Conservation (phyloP, 2,797 vertebrate species). For the Sebastes cheni region DNA sequence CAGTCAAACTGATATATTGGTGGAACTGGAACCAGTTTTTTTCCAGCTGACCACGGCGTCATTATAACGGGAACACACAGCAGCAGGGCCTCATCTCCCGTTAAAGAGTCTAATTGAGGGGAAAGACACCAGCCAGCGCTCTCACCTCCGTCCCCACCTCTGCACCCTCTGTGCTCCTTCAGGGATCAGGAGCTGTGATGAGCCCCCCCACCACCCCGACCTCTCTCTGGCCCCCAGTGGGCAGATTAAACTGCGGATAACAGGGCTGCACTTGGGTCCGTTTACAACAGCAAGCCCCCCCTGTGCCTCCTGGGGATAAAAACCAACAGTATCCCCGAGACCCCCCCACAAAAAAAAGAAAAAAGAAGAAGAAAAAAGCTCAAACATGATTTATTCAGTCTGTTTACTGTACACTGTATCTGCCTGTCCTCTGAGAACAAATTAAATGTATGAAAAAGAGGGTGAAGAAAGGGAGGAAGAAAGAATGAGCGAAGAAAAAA, state of each 20-base stretch:
- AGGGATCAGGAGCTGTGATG: slow-evolving; percentile 41
- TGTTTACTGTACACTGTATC: slow-evolving; percentile 80
- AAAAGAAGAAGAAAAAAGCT: slow-evolving; percentile 9
- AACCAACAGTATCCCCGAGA: slow-evolving; percentile 62
- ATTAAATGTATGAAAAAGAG: slow-evolving; percentile 75
- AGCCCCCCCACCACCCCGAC: slow-evolving; percentile 24
- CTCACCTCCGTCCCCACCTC: slow-evolving; percentile 48
- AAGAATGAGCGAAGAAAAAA: slow-evolving; percentile 35
- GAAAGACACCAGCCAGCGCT: slow-evolving; percentile 30
- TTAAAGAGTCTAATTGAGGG: slow-evolving; percentile 64
- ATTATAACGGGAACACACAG: slow-evolving; percentile 50
- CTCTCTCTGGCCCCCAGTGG: slow-evolving; percentile 62
- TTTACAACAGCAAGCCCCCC: slow-evolving; percentile 68
- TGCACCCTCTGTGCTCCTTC: slow-evolving; percentile 46
- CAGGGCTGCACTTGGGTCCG: slow-evolving; percentile 69
- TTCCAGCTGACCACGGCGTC: slow-evolving; percentile 29
- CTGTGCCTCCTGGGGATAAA: slow-evolving; percentile 69
- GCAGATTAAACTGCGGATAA: slow-evolving; percentile 74
- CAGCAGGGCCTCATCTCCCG: slow-evolving; percentile 21
- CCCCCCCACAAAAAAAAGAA: slow-evolving; percentile 3
- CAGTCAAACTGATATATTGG: slow-evolving; percentile 27
- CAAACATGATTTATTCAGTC: slow-evolving; percentile 81
- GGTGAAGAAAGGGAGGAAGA: slow-evolving; percentile 37
- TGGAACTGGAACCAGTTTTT: neutral
- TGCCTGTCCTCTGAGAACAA: slow-evolving; percentile 80